Evolutionary conservation across 2,888 invertebrate genomes (phyloP).

Genomic region (Thymelicus acteon): DNA sequence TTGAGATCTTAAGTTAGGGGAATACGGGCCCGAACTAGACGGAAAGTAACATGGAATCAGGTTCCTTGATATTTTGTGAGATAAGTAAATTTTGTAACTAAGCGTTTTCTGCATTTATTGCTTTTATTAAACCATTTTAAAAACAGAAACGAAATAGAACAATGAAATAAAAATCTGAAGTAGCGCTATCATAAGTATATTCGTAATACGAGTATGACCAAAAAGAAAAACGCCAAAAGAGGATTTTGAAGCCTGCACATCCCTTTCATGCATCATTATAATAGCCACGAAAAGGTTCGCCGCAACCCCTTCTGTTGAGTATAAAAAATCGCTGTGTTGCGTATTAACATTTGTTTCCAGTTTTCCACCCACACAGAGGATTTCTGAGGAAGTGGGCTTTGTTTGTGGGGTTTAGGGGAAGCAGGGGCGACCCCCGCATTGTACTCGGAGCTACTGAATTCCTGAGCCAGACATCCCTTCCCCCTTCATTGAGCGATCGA

Average conservation of each 20-base stretch:
- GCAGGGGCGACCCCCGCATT: constrained; percentile 35
- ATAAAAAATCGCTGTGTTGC: constrained; percentile 14
- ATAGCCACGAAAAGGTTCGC: constrained; percentile 27
- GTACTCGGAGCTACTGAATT: constrained; percentile 41
- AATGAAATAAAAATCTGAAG: no score
- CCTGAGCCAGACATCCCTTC: constrained; percentile 60
- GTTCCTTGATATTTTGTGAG: no score
- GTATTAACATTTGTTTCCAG: constrained; percentile 2
- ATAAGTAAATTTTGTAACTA: no score
- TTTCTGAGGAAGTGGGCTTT: constrained; percentile 1
- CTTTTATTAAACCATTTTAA: no score
- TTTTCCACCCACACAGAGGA: constrained; percentile 14
- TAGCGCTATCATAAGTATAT: not conserved
- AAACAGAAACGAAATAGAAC: no score
- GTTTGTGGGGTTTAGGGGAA: constrained; percentile 13
- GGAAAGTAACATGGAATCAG: no score
- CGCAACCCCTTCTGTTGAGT: constrained; percentile 26
- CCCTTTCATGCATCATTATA: constrained; percentile 14
- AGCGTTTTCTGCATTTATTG: no score
- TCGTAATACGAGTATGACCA: not conserved
- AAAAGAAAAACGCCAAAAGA: constrained; percentile 2
- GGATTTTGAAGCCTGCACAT: not conserved
- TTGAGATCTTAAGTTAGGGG: no score
- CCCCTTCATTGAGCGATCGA: constrained; percentile 64
- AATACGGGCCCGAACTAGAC: no score